Evolutionary conservation across 2,113 vertebrate genomes (phyloP).

Genomic region (Catharus minimus): DNA sequence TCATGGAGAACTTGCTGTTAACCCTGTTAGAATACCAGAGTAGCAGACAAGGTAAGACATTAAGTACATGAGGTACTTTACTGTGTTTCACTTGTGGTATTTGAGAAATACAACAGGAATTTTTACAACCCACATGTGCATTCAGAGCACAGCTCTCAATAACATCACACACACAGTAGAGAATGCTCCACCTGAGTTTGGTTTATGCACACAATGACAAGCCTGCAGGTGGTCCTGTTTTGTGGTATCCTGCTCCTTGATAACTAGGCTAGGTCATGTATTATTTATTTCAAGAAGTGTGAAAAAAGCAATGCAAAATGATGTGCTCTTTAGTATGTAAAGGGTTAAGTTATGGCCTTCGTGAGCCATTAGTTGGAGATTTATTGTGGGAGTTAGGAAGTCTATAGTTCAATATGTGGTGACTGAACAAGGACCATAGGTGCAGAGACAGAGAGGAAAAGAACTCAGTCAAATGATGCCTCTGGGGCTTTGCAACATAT

Average conservation of each 20-base stretch:
- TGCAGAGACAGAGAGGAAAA: conserved; percentile 77
- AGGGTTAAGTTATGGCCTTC: conserved; percentile 84
- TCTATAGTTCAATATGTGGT: conserved; percentile 81
- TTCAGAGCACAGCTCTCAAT: neutral
- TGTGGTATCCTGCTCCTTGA: neutral
- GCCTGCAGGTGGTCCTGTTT: conserved; percentile 23
- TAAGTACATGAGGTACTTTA: neutral
- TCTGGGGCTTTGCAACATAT: conserved; percentile 83
- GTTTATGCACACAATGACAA: neutral
- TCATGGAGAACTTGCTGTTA: neutral
- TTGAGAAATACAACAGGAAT: neutral
- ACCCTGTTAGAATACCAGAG: neutral
- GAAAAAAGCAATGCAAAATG: conserved; percentile 61
- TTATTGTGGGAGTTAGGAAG: conserved; percentile 81
- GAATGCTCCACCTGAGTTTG: neutral
- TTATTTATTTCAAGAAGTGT: conserved; percentile 63
- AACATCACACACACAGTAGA: neutral
- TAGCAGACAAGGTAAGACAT: neutral
- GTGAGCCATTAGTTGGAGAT: conserved; percentile 82
- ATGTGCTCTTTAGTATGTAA: conserved; percentile 60
- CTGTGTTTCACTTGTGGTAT: neutral
- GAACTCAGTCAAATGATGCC: conserved; percentile 77
- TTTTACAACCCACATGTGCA: neutral
- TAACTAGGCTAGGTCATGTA: conserved; percentile 42
- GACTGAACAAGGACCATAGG: conserved; percentile 78